phyloP scores from a whole-genome alignment of 2,113 vertebrate species.

The Vombatus ursinus region DNA sequence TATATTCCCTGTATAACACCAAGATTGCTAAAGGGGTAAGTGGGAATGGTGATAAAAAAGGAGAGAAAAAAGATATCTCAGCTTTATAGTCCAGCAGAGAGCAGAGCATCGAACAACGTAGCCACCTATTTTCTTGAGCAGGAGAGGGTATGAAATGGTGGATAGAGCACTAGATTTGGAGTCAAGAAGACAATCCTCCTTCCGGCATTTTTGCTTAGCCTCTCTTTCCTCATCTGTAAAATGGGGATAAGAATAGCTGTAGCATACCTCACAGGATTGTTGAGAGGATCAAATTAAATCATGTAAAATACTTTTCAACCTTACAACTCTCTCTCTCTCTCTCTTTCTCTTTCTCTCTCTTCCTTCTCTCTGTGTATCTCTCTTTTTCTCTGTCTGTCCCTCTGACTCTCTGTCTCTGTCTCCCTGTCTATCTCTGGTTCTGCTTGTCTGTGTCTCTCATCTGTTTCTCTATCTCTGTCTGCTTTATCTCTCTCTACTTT shows the following conservation, averaged over 20 bases:
- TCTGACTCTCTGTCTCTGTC: no score
- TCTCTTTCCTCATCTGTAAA: background rate
- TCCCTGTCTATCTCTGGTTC: no score
- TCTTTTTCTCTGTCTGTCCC: no score
- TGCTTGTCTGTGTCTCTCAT: no score
- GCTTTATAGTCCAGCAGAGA: conserved; percentile 5
- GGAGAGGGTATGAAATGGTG: background rate
- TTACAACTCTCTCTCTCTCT: background rate
- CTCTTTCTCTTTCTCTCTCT: no score
- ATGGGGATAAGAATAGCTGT: background rate
- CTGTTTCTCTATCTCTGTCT: no score
- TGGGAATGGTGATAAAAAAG: background rate
- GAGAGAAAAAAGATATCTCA: background rate
- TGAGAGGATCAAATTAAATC: background rate
- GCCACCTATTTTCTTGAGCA: conserved; percentile 53
- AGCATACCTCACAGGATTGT: background rate
- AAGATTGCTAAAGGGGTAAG: background rate
- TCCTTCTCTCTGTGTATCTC: no score
- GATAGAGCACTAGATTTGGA: background rate
- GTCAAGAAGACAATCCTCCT: background rate
- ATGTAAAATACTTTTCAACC: background rate
- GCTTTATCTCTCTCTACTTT: no score
- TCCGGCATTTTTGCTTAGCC: background rate
- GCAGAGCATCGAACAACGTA: conserved; percentile 15
- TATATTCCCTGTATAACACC: conserved; percentile 6